Percentiles rank a stretch among this genome's conserved stretches.
These are phyloP conservation scores for Drosophila putrida DNA, from an alignment of 2,888 invertebrate species.

Conservation along the genomic window DNA sequence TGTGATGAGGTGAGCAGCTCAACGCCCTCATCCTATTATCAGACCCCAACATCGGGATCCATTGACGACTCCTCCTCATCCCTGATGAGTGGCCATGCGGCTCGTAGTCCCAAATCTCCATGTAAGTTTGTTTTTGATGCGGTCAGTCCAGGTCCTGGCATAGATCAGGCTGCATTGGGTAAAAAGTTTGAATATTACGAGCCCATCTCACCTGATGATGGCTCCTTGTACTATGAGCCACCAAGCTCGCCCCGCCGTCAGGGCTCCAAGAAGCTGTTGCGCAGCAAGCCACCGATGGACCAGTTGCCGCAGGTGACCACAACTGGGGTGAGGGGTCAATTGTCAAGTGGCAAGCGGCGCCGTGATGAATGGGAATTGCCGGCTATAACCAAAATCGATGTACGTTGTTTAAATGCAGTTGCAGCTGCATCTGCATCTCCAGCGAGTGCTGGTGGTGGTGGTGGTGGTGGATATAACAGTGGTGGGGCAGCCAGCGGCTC, in stretches of 20 bases:
- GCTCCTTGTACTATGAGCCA: conserved; percentile 70
- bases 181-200: conserved; percentile 85
- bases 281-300: conserved; percentile 56
- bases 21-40: conserved; percentile 83
- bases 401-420: conserved; percentile 65
- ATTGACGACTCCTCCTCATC: conserved; percentile 76
- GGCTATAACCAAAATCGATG: conserved; percentile 70
- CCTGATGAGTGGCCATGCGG: conserved; percentile 63
- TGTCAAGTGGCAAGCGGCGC: conserved; percentile 51
- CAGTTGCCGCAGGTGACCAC: conserved; percentile 64
- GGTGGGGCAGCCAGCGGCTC: conserved; percentile 7
- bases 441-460: conserved; percentile 28
- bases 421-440: conserved; percentile 31
- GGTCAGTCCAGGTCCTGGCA: conserved; percentile 81
- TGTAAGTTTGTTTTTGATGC: conserved; percentile 88
- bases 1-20: conserved; percentile 74
- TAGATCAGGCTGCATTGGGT: conserved; percentile 54
- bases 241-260: conserved; percentile 73
- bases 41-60: conserved; percentile 82
- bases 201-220: conserved; percentile 83
- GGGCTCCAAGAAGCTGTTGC: conserved; percentile 70
- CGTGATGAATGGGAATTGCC: conserved; percentile 81
- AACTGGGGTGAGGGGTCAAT: conserved; percentile 35
- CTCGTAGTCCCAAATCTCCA: conserved; percentile 87
- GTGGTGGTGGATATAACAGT: conserved; percentile 46